phyloP scores from a whole-genome alignment of 2,888 invertebrate genomes.

The Athalia rosae region DNA sequence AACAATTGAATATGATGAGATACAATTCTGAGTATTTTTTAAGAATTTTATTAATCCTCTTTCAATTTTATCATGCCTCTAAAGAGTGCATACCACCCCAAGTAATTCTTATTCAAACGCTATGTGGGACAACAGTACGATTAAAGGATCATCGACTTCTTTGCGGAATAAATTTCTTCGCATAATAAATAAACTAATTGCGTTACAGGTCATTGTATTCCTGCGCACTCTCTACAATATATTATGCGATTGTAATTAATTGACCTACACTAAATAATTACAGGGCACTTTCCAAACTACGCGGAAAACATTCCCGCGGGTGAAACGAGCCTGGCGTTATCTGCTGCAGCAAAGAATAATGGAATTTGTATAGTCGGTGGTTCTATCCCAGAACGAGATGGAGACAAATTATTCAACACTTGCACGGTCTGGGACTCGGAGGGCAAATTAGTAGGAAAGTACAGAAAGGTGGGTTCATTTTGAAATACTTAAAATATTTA shows the following conservation, averaged over 20 bases:
- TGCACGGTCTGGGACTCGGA: slow-evolving; percentile 89
- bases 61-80: no score
- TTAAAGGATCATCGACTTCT: no score
- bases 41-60: no score
- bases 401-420: slow-evolving; percentile 86
- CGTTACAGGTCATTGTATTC: background rate
- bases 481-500: no score
- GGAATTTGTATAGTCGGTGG: slow-evolving; percentile 91
- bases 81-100: no score
- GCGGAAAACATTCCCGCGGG: slow-evolving; percentile 90
- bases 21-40: no score
- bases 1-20: no score
- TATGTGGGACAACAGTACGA: no score
- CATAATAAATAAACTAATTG: no score
- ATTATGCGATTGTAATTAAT: background rate
- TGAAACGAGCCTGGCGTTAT: slow-evolving; percentile 82
- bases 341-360: slow-evolving; percentile 84
- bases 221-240: no score
- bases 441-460: slow-evolving; percentile 86
- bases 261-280: slow-evolving; percentile 50
- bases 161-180: no score
- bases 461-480: slow-evolving; percentile 82
- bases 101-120: no score
- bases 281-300: slow-evolving; percentile 86
- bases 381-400: slow-evolving; percentile 88